Evolutionary conservation across 1,140 invertebrate species (phyloP), one percentile per base, ranked within the genome.

Genomic region (Teleopsis dalmanni): DNA sequence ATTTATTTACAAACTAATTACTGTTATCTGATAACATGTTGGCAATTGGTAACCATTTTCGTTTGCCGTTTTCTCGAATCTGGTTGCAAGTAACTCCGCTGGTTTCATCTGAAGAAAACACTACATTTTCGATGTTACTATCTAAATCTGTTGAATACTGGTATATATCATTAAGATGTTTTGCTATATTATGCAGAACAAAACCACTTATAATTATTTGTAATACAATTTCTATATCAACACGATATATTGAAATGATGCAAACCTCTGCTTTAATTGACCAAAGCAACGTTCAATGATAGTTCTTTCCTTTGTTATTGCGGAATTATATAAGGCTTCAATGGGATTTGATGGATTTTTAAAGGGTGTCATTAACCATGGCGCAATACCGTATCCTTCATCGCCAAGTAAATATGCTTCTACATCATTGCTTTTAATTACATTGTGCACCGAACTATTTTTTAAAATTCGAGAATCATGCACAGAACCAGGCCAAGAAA

Each of bases 361-460:
- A 43, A 43, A 27, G 13, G 23, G 41, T 8, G 41, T 43, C 41
- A 48, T 53, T 51, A 47, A 42, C 26, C 37, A 57, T 18, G 51
- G 48, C 29, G 48, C 38, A 34, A 56, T 27, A 10, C 46, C 56
- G 51, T 53, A 53, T 9, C 43, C 53, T 33, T 44, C 36, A 47
- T 57, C 56, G 8, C 25, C 56, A 50, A 56, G 49, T 5, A 58
- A 34, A 13, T 51, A 16, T 11, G 41, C 54, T 18, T 45, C 23
- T 14, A 2, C 27, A 7, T 7, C 13, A 19, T n/a, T 19, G 19
- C 21, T 43, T 25, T 13, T n/a, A 7, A 43, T 27, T 6, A 9
- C 3, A 7, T 21, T 22, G 31, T 14, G 36, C 21, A 47, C 22
- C 3, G 8, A 13, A 33, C 33, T 36, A 26, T 47, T 47, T 4